Evolutionary conservation across 2,797 vertebrate species (phyloP), one percentile per base, ranked within the genome.

Genomic region (Crypturellus tataupa): DNA sequence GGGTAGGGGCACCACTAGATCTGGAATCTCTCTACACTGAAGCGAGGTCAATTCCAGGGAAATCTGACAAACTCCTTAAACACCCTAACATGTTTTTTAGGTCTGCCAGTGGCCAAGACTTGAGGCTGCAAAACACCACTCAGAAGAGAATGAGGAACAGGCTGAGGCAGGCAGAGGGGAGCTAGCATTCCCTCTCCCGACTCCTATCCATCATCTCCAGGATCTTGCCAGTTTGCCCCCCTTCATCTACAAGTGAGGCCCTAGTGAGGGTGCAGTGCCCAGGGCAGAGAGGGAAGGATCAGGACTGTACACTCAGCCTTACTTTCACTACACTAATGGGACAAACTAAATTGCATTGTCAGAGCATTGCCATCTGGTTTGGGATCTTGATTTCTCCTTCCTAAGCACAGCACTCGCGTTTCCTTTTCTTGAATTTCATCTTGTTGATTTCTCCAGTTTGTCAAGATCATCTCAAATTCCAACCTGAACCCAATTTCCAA

Each of bases 401-500:
- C 35, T 71, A 69, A 84, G 59, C 19, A 39, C 12, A 88, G 55
- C 1, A 2, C 49, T 81, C 40, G 31, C 51, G 60, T 17, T 53
- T 87, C 44, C 47, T 67, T 73, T 67, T 90, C 89, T 73, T 90
- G 21, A 77, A 6, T 82, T 89, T 81, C 40, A 68, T 85, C 68
- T 90, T 86, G 87, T 40, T 73, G 75, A 85, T 80, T 91, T 77
- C 63, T 91, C 44, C 35, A 70, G 13, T 93, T 95, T 91, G 37
- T 44, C 40, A 73, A 81, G 90, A 86, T 73, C 6, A 86, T 94
- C 94, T 81, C 75, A 81, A 51, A 79, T 63, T 53, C 68, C 84
- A 67, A 94, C 77, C 64, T 80, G 83, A 88, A 84, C 37, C 75
- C n/a, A n/a, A n/a, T 82, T 94, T 93, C 86, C 80, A 90, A 75